Conservation (phyloP, 2,888 invertebrate genomes). For the Dioctria linearis region DNA sequence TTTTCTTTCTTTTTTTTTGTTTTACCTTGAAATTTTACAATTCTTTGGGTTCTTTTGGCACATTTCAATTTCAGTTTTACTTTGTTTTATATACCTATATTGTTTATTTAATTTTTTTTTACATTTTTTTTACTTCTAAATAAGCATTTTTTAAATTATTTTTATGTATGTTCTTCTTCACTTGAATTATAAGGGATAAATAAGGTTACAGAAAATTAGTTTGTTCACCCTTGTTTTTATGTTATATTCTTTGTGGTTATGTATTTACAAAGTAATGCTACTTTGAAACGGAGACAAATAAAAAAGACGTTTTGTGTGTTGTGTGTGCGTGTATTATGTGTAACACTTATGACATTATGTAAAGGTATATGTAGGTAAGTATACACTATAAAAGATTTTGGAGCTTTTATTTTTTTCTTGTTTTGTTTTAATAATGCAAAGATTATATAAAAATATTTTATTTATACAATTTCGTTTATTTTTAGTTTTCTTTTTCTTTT, state of each 20-base stretch:
- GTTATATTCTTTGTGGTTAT: slow-evolving; percentile 20
- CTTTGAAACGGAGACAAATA: slow-evolving; percentile 19
- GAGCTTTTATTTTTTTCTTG: slow-evolving; percentile 10
- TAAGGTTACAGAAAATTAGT: slow-evolving; percentile 26
- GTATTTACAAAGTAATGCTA: not conserved
- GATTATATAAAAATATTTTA: slow-evolving; percentile 58
- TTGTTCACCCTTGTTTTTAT: slow-evolving; percentile 10
- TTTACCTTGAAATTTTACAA: slow-evolving; percentile 44
- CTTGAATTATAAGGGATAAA: slow-evolving; percentile 17
- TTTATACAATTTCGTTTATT: slow-evolving; percentile 48
- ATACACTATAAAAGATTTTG: slow-evolving; percentile 50
- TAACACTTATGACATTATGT: slow-evolving; percentile 42
- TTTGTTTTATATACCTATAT: too few relatives aligned
- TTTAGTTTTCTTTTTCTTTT: slow-evolving; percentile 46
- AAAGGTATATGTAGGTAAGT: too few relatives aligned
- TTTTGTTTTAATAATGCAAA: slow-evolving; percentile 43
- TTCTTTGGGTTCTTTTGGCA: slow-evolving; percentile 53
- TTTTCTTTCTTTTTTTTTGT: not conserved
- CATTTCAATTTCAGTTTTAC: slow-evolving; percentile 49
- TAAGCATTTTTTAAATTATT: slow-evolving; percentile 20
- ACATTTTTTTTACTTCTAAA: slow-evolving; percentile 18
- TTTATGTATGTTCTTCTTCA: slow-evolving; percentile 20
- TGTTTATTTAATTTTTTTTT: slow-evolving; percentile 1
- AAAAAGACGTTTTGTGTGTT: slow-evolving; percentile 40
- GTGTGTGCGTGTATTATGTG: slow-evolving; percentile 11